A percentile compares a stretch with the other conserved stretches of the same genome.
Conservation (phyloP, 2,797 vertebrate species). For the Pristis pectinata region DNA sequence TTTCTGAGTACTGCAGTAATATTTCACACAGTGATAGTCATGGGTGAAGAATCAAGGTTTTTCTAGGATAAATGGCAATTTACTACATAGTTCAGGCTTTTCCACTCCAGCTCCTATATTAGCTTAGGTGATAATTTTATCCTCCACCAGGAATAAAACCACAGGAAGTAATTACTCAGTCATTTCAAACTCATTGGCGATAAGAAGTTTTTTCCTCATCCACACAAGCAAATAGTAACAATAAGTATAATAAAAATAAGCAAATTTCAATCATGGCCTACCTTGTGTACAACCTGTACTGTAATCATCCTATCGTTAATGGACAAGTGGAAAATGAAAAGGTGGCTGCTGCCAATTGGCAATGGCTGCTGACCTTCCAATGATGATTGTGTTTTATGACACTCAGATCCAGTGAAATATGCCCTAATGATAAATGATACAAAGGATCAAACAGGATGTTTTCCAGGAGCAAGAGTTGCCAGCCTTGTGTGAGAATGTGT, state of each 20-base stretch:
- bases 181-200: background rate
- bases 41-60: slow-evolving; percentile 33
- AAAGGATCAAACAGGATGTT: no score
- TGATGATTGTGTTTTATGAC: no score
- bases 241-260: background rate
- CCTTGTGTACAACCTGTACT: no score
- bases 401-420: no score
- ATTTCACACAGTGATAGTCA: slow-evolving; percentile 29
- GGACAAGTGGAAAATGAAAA: no score
- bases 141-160: background rate
- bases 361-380: no score
- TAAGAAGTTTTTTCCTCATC: background rate
- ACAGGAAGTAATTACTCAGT: background rate
- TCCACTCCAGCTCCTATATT: background rate
- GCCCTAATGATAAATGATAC: no score
- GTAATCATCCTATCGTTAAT: no score
- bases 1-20: slow-evolving; percentile 36
- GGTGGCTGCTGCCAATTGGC: no score
- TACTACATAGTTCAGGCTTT: background rate
- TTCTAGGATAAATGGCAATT: background rate
- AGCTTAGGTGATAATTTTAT: background rate
- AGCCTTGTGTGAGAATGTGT: no score
- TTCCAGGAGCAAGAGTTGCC: no score
- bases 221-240: background rate
- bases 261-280: background rate